Evolutionary conservation across 2,797 vertebrate species (phyloP).

Genomic region (Stomatorhinus walkeri): DNA sequence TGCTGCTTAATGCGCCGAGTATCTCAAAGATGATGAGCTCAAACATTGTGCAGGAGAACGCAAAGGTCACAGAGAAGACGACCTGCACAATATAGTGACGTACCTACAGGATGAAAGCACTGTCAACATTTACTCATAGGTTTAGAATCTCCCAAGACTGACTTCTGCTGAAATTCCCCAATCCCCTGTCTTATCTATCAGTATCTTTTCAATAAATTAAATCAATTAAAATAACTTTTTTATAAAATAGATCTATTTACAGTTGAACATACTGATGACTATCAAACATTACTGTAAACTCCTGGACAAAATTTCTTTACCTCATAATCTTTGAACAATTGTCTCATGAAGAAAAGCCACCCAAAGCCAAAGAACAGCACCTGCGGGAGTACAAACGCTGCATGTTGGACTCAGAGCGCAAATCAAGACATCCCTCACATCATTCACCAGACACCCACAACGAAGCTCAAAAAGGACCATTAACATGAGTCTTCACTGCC

Average conservation of each 20-base stretch:
- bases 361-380: conserved; percentile 96
- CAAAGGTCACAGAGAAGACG: conserved; percentile 94
- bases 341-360: conserved; percentile 96
- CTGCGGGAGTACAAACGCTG: conserved; percentile 51
- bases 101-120: conserved; percentile 63
- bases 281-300: not conserved
- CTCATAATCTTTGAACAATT: conserved; percentile 97
- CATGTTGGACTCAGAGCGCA: not conserved
- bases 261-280: not conserved
- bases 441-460: not conserved
- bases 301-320: conserved; percentile 43
- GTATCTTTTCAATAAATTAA: not conserved
- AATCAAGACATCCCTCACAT: not conserved
- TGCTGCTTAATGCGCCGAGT: conserved; percentile 86
- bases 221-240: not conserved
- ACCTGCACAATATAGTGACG: conserved; percentile 95
- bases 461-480: not conserved
- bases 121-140: not conserved
- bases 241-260: not conserved
- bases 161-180: not conserved
- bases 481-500: not conserved
- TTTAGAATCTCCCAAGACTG: not conserved
- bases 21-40: conserved; percentile 99
- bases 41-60: conserved; percentile 98
- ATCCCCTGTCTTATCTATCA: not conserved